Conservation (phyloP, 2,113 vertebrate genomes). For the Heliornis fulica region DNA sequence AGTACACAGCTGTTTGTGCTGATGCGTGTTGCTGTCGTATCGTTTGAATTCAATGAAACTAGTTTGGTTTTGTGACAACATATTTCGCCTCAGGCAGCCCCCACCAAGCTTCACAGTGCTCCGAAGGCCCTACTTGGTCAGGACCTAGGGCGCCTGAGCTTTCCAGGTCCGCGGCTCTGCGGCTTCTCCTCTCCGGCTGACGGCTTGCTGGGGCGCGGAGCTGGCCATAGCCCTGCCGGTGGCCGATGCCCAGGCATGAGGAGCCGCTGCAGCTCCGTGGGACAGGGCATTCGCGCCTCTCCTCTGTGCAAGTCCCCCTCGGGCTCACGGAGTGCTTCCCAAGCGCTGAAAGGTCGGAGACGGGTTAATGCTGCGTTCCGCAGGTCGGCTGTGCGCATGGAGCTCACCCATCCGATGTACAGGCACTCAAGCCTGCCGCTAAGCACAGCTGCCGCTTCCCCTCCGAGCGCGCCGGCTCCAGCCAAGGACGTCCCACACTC, state of each 20-base stretch:
- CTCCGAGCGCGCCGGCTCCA: fast-evolving
- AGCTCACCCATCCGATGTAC: no score
- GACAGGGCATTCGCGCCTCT: fast-evolving
- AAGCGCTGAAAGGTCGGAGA: fast-evolving
- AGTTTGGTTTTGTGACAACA: no score
- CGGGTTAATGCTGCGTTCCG: fast-evolving
- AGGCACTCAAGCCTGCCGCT: fast-evolving
- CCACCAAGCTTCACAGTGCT: fast-evolving
- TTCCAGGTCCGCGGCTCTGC: background rate
- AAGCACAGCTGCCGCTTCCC: background rate
- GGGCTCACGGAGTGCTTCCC: background rate
- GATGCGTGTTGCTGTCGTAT: background rate
- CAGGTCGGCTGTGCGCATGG: no score
- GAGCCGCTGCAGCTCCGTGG: background rate
- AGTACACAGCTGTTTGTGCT: background rate
- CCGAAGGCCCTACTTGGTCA: fast-evolving
- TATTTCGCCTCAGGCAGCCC: fast-evolving
- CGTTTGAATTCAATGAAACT: fast-evolving
- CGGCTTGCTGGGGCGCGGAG: no score
- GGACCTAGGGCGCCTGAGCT: background rate
- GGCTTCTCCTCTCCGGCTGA: background rate
- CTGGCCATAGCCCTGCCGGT: fast-evolving
- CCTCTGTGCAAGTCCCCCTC: background rate
- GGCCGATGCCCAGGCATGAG: background rate
- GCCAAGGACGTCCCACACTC: no score